Percentiles rank a stretch among this genome's conserved stretches.
phyloP scores from a whole-genome alignment of 2,113 vertebrate genomes.

The Mus pahari region DNA sequence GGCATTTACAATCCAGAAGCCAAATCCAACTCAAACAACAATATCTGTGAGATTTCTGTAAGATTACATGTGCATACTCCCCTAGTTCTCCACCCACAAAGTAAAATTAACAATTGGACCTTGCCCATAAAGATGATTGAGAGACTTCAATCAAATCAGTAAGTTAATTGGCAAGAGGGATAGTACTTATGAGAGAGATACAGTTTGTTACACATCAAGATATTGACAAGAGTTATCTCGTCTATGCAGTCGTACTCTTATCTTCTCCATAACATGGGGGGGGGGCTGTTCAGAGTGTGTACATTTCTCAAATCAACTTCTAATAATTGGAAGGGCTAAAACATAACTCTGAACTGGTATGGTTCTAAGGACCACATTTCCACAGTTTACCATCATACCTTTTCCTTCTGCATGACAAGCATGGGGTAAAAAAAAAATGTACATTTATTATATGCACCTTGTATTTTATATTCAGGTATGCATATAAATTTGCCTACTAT shows the following conservation, averaged over 20 bases:
- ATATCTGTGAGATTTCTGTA: constrained; percentile 1
- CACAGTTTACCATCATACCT: constrained; percentile 17
- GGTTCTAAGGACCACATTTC: constrained; percentile 9
- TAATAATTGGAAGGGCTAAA: constrained; percentile 46
- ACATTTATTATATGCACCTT: not conserved
- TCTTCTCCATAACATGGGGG: not conserved
- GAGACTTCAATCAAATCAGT: constrained; percentile 33
- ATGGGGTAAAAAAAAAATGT: not conserved
- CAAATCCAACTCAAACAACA: constrained; percentile 29
- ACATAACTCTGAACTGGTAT: constrained; percentile 35
- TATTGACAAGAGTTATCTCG: constrained; percentile 41
- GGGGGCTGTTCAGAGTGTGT: constrained; percentile 32
- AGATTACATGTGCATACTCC: not conserved
- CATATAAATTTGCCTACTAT: not conserved
- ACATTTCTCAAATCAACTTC: constrained; percentile 48
- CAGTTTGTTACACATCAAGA: constrained; percentile 15
- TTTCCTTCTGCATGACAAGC: not conserved
- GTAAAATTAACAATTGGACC: constrained; percentile 14
- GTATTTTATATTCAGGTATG: not conserved
- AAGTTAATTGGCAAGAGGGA: constrained; percentile 49
- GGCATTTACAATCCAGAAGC: not conserved
- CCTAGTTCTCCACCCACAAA: constrained; percentile 24
- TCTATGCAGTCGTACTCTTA: constrained; percentile 25
- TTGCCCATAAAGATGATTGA: not conserved
- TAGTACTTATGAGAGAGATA: constrained; percentile 40